Evolutionary conservation across 2,888 invertebrate species (phyloP).

Genomic region (Melinaea menophilus): DNA sequence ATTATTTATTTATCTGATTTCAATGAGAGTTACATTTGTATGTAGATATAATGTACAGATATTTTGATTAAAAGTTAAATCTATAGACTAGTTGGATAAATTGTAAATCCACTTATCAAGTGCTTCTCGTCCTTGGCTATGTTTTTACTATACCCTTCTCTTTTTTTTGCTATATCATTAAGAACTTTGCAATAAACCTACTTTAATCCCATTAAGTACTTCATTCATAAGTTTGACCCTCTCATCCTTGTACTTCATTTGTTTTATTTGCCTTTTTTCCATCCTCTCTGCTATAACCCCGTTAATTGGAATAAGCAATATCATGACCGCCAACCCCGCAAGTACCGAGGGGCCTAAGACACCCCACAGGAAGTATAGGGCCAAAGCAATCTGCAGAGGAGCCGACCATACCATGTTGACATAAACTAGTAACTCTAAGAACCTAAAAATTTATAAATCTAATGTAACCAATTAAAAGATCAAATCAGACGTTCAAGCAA

Average conservation of each 20-base stretch:
- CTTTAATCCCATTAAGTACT: conserved; percentile 93
- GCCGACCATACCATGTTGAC: conserved; percentile 95
- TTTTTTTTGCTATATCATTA: too few species aligned
- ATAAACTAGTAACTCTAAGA: conserved; percentile 90
- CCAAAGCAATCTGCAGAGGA: conserved; percentile 91
- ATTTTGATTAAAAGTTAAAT: too few species aligned
- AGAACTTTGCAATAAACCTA: too few species aligned
- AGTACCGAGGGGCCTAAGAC: conserved; percentile 91
- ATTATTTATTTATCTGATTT: too few species aligned
- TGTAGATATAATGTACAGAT: too few species aligned
- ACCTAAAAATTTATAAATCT: conserved; percentile 57
- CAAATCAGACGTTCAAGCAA: too few species aligned
- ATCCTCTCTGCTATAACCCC: conserved; percentile 89
- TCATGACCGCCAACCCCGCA: conserved; percentile 94
- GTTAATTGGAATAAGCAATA: conserved; percentile 94
- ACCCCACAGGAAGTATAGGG: conserved; percentile 91
- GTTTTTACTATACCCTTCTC: too few species aligned
- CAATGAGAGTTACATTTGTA: too few species aligned
- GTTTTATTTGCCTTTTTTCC: conserved; percentile 87
- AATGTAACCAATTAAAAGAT: too few species aligned
- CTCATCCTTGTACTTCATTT: conserved; percentile 96
- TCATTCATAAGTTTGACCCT: conserved; percentile 96
- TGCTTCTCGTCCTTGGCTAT: too few species aligned
- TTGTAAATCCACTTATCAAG: too few species aligned
- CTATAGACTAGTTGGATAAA: too few species aligned